These are phyloP conservation scores for Riparia riparia DNA, from an alignment of 2,113 vertebrate genomes.

Conservation along the genomic window DNA sequence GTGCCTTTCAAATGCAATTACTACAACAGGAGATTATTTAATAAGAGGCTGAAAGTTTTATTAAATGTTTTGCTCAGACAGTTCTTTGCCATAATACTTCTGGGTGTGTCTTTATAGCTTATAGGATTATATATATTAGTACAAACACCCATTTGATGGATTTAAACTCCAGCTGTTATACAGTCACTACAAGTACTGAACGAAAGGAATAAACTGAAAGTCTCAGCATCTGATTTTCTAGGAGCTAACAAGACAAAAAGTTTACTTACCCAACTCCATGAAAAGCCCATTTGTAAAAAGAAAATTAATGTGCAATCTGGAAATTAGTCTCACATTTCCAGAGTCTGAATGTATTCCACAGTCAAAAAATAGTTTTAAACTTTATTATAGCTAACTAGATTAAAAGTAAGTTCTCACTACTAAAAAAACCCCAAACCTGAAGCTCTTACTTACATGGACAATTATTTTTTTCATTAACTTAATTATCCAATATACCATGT, in stretches of 20 bases:
- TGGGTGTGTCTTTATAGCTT: not conserved
- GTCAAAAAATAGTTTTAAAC: not conserved
- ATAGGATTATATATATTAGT: constrained; percentile 10
- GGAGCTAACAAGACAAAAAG: not conserved
- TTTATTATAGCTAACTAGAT: not conserved
- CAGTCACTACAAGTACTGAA: not conserved
- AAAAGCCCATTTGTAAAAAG: not conserved
- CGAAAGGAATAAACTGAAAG: not conserved
- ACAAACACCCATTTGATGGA: constrained; percentile 2
- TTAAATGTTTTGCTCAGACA: not conserved
- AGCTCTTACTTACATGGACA: not conserved
- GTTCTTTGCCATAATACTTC: not conserved
- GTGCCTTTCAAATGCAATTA: not conserved
- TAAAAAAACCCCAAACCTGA: not conserved
- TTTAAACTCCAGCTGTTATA: constrained; percentile 54
- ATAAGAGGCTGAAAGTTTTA: not conserved
- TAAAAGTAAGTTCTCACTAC: not conserved
- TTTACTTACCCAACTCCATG: not conserved
- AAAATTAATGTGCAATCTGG: not conserved
- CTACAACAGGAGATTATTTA: not conserved
- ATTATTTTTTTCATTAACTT: not conserved
- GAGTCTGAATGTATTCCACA: not conserved
- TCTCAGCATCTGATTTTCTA: not conserved
- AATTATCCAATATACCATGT: not conserved
- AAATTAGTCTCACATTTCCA: not conserved